Base-by-base conservation (phyloP, 2,888 invertebrate species). In the Noctua janthina region DNA sequence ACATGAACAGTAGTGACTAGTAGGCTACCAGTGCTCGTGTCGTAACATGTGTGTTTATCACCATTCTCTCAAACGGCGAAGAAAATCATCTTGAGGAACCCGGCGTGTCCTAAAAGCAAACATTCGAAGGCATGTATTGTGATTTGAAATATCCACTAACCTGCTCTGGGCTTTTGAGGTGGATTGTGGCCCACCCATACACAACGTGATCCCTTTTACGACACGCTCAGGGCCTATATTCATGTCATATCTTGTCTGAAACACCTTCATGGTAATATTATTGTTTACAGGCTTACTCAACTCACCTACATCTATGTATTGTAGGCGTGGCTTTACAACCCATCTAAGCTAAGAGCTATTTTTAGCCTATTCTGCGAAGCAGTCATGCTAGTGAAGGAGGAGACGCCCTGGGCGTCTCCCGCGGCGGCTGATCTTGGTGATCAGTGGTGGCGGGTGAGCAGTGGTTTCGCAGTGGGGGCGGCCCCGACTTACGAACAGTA, bases 181-280 rank as follows among this genome's bases (percentile, higher is more conserved):
- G 8, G 64, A 64, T 64, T 64, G 64, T 35, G 7, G 6, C 13
- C 29, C 29, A 62, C 15, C 62, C 13, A n/a, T n/a, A 59, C 13
- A 59, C 15, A 59, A 49, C 54, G 35, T 35, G 11, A 20, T 66
- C 43, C 64, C 39, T 39, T 78, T 39, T 49, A 71, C 4, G 39
- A 49, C 29, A 46, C 56, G 29, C 79, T 5, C 13, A 10, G 54
- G 10, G 23, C 49, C 17, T 79, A 10, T 56, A 39, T 15, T 23
- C 29, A n/a, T 79, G 13, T 46, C 13, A 49, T 66, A 79, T 71
- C 54, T 71, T 66, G 23, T 15, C 29, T 7, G 46, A 29, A 49
- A 29, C 46, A 49, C 39, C 29, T 71, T 67, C 29, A 51, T 35
- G 15, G 51, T 68, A 49, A 59, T 77, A 68, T 43, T 78, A 78